phyloP scores from a whole-genome alignment of 2,113 vertebrate species.

The Poecilia latipinna region DNA sequence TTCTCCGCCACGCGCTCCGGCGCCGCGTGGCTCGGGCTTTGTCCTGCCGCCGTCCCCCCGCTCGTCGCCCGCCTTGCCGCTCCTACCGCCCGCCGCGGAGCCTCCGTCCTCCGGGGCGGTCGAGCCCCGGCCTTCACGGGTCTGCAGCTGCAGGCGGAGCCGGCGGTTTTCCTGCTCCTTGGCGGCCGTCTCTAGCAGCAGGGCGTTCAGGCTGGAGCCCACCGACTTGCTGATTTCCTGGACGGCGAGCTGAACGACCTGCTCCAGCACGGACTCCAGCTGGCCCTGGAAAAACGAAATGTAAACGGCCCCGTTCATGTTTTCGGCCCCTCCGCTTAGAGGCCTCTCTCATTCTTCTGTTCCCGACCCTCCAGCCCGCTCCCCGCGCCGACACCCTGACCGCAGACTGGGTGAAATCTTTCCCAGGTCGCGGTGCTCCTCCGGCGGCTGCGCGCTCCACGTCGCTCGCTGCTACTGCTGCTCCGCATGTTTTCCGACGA shows the following conservation, averaged over 20 bases:
- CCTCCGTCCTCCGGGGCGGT: conserved; percentile 24
- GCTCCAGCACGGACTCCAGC: conserved; percentile 83
- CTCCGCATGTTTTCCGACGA: conserved; percentile 25
- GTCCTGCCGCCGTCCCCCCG: conserved; percentile 51
- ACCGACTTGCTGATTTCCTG: conserved; percentile 82
- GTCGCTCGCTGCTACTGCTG: conserved; percentile 1
- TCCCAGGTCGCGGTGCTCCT: conserved; percentile 10
- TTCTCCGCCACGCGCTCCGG: conserved; percentile 44
- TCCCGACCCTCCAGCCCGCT: conserved; percentile 22
- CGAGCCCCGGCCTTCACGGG: conserved; percentile 42
- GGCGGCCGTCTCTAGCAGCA: conserved; percentile 80
- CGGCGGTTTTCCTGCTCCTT: conserved; percentile 81
- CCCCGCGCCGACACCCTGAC: conserved; percentile 20
- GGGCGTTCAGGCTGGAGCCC: conserved; percentile 77
- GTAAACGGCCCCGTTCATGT: conserved; percentile 83
- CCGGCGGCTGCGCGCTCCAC: conserved; percentile 16
- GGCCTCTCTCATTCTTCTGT: conserved; percentile 72
- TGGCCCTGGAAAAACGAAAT: conserved; percentile 86
- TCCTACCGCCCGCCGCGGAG: conserved; percentile 18
- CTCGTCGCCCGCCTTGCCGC: conserved; percentile 33
- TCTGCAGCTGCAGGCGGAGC: conserved; percentile 71
- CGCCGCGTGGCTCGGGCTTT: conserved; percentile 53
- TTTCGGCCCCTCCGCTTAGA: conserved; percentile 54
- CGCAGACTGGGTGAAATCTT: conserved; percentile 8
- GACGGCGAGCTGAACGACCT: conserved; percentile 83